Evolutionary conservation across 2,113 vertebrate genomes (phyloP).

Genomic region (Rynchops niger): DNA sequence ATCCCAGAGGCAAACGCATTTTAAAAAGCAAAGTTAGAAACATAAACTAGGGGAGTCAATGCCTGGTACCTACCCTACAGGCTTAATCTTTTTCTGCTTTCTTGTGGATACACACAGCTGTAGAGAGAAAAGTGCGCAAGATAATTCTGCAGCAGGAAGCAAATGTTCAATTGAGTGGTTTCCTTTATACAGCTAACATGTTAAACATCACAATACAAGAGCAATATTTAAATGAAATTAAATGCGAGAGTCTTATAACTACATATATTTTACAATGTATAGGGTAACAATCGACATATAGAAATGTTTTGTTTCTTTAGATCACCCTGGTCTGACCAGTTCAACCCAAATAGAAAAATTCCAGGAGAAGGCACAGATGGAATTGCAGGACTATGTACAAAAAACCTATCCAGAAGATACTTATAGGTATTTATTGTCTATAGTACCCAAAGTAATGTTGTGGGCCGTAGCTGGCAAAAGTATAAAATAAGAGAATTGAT

Average conservation of each 20-base stretch:
- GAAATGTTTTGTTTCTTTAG: conserved; percentile 74
- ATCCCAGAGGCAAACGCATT: neutral
- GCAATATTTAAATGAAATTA: neutral
- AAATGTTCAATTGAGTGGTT: neutral
- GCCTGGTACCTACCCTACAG: neutral
- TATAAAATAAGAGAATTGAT: neutral
- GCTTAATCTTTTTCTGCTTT: neutral
- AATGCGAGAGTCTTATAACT: neutral
- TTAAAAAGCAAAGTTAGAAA: neutral
- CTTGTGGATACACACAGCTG: neutral
- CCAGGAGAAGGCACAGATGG: conserved; percentile 99
- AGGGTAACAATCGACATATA: conserved; percentile 42
- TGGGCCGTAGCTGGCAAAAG: neutral
- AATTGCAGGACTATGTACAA: conserved; percentile 97
- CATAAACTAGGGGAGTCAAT: neutral
- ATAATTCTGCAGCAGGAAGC: neutral
- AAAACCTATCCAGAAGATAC: conserved; percentile 97
- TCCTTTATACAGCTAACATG: neutral
- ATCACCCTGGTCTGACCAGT: conserved; percentile 93
- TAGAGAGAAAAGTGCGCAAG: neutral
- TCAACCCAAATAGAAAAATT: conserved; percentile 95
- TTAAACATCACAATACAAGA: neutral
- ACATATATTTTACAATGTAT: conserved; percentile 12
- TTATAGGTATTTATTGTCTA: conserved; percentile 86
- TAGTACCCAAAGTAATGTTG: conserved; percentile 35